Percentiles rank a stretch among this genome's conserved stretches.
Conservation (phyloP, 2,888 invertebrate species). For the Camptogramma bilineatum region DNA sequence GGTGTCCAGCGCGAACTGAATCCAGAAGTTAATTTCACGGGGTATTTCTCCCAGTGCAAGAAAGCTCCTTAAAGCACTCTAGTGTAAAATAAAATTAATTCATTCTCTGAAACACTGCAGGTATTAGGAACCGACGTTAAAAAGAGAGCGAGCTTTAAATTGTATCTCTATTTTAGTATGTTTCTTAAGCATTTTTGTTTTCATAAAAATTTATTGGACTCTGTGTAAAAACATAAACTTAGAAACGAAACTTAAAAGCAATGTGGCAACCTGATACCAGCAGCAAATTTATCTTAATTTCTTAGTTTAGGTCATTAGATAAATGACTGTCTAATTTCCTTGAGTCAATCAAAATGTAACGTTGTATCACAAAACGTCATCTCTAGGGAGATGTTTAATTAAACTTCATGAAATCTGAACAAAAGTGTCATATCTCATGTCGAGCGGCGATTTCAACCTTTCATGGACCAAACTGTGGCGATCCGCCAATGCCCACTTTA, state of each 20-base stretch:
- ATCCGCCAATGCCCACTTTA: constrained; percentile 47
- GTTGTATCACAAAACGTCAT: constrained; percentile 54
- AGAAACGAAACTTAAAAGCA: neutral
- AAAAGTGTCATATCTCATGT: constrained; percentile 67
- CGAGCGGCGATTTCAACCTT: constrained; percentile 54
- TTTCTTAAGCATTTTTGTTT: neutral
- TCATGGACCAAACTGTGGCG: constrained; percentile 53
- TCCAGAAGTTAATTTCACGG: constrained; percentile 82
- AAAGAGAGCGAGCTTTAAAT: constrained; percentile 44
- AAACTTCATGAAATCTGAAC: constrained; percentile 68
- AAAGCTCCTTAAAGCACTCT: constrained; percentile 69
- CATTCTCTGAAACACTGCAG: constrained; percentile 57
- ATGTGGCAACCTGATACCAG: neutral
- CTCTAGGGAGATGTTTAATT: constrained; percentile 67
- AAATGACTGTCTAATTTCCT: constrained; percentile 62
- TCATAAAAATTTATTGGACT: neutral
- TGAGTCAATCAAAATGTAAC: constrained; percentile 64
- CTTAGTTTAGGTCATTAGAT: constrained; percentile 18
- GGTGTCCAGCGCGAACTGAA: constrained; percentile 75
- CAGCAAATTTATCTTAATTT: constrained; percentile 1
- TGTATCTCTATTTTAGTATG: constrained; percentile 21
- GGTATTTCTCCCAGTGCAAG: constrained; percentile 74
- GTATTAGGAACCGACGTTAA: constrained; percentile 51
- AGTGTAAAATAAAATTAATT: constrained; percentile 77
- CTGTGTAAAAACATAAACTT: neutral